phyloP scores from a whole-genome alignment of 1,140 invertebrate genomes.

The Penaeus indicus region DNA sequence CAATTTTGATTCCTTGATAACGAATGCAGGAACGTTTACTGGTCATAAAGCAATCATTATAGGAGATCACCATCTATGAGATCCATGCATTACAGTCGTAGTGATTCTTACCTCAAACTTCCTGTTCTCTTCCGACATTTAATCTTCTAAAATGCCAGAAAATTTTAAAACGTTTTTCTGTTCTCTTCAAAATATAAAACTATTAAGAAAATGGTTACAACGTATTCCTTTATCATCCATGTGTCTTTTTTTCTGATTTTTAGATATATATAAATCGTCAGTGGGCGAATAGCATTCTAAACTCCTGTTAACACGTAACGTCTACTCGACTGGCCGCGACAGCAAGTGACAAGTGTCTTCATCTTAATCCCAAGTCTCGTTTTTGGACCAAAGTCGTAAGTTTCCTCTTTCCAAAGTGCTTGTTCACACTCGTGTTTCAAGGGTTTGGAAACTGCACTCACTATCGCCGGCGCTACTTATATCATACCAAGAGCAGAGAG shows the following conservation, averaged over 20 bases:
- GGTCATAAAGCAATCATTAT: conserved; percentile 21
- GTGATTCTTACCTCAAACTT: conserved; percentile 41
- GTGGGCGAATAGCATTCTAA: not conserved
- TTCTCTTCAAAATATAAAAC: not conserved
- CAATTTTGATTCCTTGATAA: conserved; percentile 27
- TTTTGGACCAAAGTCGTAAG: no score
- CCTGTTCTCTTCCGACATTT: conserved; percentile 18
- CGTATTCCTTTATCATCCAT: conserved; percentile 21
- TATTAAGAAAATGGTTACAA: conserved; percentile 14
- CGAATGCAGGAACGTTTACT: conserved; percentile 28
- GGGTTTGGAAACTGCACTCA: no score
- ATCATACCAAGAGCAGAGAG: no score
- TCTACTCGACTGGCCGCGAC: no score
- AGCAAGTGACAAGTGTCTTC: no score
- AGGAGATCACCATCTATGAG: conserved; percentile 35
- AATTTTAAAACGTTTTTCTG: not conserved
- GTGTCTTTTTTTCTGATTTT: not conserved
- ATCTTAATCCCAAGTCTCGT: no score
- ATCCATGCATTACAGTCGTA: conserved; percentile 46
- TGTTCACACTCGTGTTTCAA: no score
- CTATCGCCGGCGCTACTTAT: no score
- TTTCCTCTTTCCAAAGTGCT: no score
- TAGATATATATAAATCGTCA: not conserved
- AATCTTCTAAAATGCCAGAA: conserved; percentile 22
- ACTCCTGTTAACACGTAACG: no score